Percentiles rank a stretch among this genome's conserved stretches.
Evolutionary conservation across 2,888 invertebrate genomes (phyloP).

Genomic region (Eristalinus aeneus): DNA sequence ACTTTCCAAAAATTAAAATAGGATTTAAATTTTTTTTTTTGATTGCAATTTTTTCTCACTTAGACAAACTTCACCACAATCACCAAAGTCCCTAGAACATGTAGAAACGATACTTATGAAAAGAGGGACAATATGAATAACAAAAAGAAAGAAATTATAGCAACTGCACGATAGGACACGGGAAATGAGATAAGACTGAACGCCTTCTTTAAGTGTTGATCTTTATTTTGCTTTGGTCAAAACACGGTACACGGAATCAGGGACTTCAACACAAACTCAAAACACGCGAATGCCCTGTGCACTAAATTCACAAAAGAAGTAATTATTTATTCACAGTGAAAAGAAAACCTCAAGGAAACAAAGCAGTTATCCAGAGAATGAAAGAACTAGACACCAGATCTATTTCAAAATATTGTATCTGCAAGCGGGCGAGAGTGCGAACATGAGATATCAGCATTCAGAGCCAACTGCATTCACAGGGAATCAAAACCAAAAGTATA

Average conservation of each 20-base stretch:
- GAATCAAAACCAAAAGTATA: slow-evolving; percentile 17
- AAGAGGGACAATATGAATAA: background rate
- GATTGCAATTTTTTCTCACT: slow-evolving; percentile 3
- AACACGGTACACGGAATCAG: slow-evolving; percentile 23
- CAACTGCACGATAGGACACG: slow-evolving; percentile 25
- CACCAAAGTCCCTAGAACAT: slow-evolving; percentile 43
- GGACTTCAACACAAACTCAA: slow-evolving; percentile 19
- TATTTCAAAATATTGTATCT: slow-evolving; percentile 44
- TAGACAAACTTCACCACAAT: slow-evolving; percentile 7
- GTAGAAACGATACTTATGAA: background rate
- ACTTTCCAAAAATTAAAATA: slow-evolving; percentile 2
- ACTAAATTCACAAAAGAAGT: background rate
- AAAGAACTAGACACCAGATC: slow-evolving; percentile 28
- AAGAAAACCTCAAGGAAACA: slow-evolving; percentile 20
- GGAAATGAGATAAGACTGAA: slow-evolving; percentile 42
- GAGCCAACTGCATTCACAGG: slow-evolving; percentile 47
- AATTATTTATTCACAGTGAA: background rate
- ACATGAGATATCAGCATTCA: slow-evolving; percentile 13
- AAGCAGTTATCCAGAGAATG: slow-evolving; percentile 18
- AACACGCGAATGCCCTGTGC: background rate
- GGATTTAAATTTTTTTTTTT: background rate
- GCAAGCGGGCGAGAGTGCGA: slow-evolving; percentile 11
- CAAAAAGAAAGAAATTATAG: slow-evolving; percentile 19
- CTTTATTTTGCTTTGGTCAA: slow-evolving; percentile 38
- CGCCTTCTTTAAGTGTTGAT: slow-evolving; percentile 20